These are phyloP conservation scores for Butorides virescens DNA, from an alignment of 2,113 vertebrate genomes.

Conservation along the genomic window DNA sequence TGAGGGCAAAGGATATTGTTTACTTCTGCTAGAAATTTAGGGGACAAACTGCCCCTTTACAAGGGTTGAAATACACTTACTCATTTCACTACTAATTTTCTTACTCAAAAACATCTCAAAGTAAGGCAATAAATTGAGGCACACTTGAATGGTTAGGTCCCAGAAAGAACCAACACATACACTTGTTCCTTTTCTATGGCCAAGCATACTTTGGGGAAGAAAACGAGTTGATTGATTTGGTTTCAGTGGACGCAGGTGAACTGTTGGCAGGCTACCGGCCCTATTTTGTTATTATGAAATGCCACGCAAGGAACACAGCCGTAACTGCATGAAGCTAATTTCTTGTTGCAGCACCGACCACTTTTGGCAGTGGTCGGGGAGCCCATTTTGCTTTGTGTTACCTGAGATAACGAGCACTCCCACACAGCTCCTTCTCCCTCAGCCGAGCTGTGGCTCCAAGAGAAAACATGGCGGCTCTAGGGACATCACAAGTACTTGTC, in stretches of 20 bases:
- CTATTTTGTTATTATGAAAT: background rate
- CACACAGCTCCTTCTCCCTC: background rate
- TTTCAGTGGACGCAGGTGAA: background rate
- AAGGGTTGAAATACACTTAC: background rate
- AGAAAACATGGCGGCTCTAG: background rate
- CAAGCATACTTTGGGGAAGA: background rate
- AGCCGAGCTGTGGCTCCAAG: rapidly evolving
- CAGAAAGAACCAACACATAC: background rate
- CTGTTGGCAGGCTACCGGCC: background rate
- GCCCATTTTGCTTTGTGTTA: background rate
- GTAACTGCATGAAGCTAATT: background rate
- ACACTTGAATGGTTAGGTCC: background rate
- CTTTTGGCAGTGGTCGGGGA: background rate
- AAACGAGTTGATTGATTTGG: background rate
- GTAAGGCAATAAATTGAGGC: background rate
- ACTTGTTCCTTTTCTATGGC: background rate
- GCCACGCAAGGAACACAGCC: rapidly evolving
- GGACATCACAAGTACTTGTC: background rate
- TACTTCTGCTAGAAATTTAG: background rate
- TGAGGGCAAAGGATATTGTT: background rate
- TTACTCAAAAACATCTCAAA: background rate
- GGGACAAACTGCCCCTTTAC: background rate
- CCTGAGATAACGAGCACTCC: background rate
- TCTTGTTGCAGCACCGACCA: background rate
- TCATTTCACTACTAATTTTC: background rate